A percentile compares a stretch with the other conserved stretches of the same genome.
These are phyloP conservation scores for Girardinichthys multiradiatus DNA, from an alignment of 2,113 vertebrate genomes.

Conservation along the genomic window DNA sequence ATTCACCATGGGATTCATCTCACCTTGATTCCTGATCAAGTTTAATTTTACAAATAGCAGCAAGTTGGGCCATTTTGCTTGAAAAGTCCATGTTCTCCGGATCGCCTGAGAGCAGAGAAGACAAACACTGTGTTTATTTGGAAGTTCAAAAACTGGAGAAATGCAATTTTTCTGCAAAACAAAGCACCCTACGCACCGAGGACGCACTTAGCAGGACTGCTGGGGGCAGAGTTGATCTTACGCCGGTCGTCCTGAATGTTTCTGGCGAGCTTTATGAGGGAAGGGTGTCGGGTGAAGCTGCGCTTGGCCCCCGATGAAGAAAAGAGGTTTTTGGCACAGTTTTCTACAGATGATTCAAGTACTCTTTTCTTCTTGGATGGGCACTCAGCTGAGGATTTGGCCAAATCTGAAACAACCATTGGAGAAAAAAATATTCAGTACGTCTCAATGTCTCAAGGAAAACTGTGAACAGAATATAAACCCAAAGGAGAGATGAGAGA, in stretches of 20 bases:
- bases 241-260: slow-evolving; percentile 89
- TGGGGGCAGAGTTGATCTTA: slow-evolving; percentile 93
- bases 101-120: slow-evolving; percentile 55
- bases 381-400: slow-evolving; percentile 31
- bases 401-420: slow-evolving; percentile 46
- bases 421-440: neutral
- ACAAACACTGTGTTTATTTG: neutral
- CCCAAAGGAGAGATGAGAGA: neutral
- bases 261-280: slow-evolving; percentile 90
- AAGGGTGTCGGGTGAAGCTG: slow-evolving; percentile 90
- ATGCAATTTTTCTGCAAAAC: rapidly evolving
- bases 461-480: neutral
- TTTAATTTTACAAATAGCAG: slow-evolving; percentile 86
- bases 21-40: slow-evolving; percentile 88
- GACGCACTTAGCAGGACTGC: slow-evolving; percentile 85
- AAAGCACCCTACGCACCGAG: slow-evolving; percentile 68
- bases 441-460: neutral
- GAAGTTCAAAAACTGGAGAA: neutral
- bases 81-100: slow-evolving; percentile 60
- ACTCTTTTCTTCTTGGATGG: slow-evolving; percentile 43
- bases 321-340: slow-evolving; percentile 95
- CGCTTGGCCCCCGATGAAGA: slow-evolving; percentile 82
- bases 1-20: slow-evolving; percentile 50
- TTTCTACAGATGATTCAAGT: slow-evolving; percentile 80
- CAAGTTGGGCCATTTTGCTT: slow-evolving; percentile 88